Conservation (phyloP, 2,113 vertebrate genomes). For the Oenanthe oenanthe region DNA sequence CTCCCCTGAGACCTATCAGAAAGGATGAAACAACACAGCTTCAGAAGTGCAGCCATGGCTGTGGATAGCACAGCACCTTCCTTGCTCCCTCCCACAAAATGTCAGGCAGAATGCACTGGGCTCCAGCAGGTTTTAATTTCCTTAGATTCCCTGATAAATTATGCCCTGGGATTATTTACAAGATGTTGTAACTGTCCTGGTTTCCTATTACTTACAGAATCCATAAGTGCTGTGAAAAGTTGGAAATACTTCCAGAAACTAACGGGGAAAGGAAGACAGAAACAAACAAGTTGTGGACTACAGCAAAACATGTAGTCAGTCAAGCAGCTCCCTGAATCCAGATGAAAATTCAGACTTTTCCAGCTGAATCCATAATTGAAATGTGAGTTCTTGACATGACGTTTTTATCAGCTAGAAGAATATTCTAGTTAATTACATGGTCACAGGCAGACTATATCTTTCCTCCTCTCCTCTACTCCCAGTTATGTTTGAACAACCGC, state of each 20-base stretch:
- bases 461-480: rapidly evolving
- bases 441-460: background rate
- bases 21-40: background rate
- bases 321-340: background rate
- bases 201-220: background rate
- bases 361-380: background rate
- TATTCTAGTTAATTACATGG: background rate
- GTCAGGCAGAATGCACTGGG: background rate
- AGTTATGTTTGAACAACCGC: too few species aligned
- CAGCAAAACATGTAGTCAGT: background rate
- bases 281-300: background rate
- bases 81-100: background rate
- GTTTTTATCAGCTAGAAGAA: background rate
- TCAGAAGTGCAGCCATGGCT: background rate
- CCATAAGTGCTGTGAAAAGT: background rate
- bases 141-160: background rate
- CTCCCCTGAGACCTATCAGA: constrained; percentile 88
- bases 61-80: background rate
- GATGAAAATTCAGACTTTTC: background rate
- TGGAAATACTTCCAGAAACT: background rate
- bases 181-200: background rate
- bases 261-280: background rate
- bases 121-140: background rate
- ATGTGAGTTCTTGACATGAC: background rate
- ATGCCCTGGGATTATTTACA: background rate